A percentile compares a stretch with the other conserved stretches of the same genome.
Evolutionary conservation across 2,113 vertebrate species (phyloP).

Genomic region (Zosterops borbonicus): DNA sequence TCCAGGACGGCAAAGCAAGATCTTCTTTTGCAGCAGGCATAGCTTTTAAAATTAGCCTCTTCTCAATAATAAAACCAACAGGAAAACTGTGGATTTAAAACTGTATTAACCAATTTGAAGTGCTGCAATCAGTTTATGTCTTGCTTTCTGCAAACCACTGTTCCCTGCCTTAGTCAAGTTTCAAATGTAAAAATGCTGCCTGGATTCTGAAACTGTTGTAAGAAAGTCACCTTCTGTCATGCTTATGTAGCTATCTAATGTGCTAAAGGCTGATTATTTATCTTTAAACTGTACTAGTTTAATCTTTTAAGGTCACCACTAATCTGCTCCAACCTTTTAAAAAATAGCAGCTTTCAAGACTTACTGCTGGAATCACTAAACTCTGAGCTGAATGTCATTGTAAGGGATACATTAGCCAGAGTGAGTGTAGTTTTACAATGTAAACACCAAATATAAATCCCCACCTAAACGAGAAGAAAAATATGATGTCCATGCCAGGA

Average conservation of each 20-base stretch:
- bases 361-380: slow-evolving; percentile 59
- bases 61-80: slow-evolving; percentile 72
- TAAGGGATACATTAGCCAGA: slow-evolving; percentile 52
- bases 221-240: slow-evolving; percentile 74
- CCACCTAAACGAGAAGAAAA: slow-evolving; percentile 59
- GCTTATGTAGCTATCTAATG: slow-evolving; percentile 69
- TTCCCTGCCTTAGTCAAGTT: slow-evolving; percentile 34
- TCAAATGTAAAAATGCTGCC: slow-evolving; percentile 66
- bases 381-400: slow-evolving; percentile 49
- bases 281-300: slow-evolving; percentile 70
- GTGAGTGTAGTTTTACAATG: slow-evolving; percentile 44
- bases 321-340: slow-evolving; percentile 69
- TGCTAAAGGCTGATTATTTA: slow-evolving; percentile 70
- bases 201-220: slow-evolving; percentile 42
- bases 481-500: slow-evolving; percentile 27
- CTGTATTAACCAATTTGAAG: slow-evolving; percentile 63
- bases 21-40: slow-evolving; percentile 70
- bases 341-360: slow-evolving; percentile 71
- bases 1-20: slow-evolving; percentile 75
- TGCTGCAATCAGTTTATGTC: slow-evolving; percentile 58
- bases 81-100: slow-evolving; percentile 71
- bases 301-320: slow-evolving; percentile 68
- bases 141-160: slow-evolving; percentile 44
- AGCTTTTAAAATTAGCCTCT: slow-evolving; percentile 69
- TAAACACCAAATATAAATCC: slow-evolving; percentile 66